Evolutionary conservation across 2,888 invertebrate genomes (phyloP), one percentile per base, ranked within the genome.

Genomic region (Drosophila pseudotalamancana): DNA sequence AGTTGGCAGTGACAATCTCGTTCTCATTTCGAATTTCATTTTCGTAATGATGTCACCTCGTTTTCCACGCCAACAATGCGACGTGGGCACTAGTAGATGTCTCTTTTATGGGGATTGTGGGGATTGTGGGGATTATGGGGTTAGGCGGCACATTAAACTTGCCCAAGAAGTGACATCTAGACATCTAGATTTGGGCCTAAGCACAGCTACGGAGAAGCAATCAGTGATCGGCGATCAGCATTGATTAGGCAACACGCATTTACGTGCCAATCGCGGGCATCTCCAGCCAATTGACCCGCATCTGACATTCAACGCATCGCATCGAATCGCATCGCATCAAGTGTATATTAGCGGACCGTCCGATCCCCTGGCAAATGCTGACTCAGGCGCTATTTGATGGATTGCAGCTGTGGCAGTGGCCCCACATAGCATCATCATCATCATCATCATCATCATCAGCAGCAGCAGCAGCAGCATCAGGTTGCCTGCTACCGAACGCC

Each of bases 361-460:
- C 8, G 29, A 23, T 43, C 46, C 35, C 32, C 18, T 40, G 32
- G 46, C 69, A 46, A 57, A 55, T 54, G 42, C 53, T 60, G 50
- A 57, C 50, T 73, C 56, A 35, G 66, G 59, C 56, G 53, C 40
- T 35, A 67, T 51, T 66, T 87, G 81, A 82, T 84, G 81, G 81
- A 86, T 83, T 83, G 81, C 81, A 82, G 87, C 81, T 86, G 81
- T 51, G 61, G 8, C 43, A 43, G 18, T 29, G 29, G 43, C 43
- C 53, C 48, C 34, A n/a, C 27, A 43, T n/a, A 16, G 18, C 27
- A 27, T 27, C 42, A 27, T 43, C 27, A n/a, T n/a, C n/a, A n/a
- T n/a, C n/a, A n/a, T n/a, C n/a, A n/a, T n/a, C n/a, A n/a, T n/a
- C n/a, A n/a, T n/a, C n/a, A n/a, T n/a, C n/a, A n/a, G n/a, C n/a